Evolutionary conservation across 2,888 invertebrate genomes (phyloP), one percentile per base, ranked within the genome.

Genomic region (Amblyjoppa proteus): DNA sequence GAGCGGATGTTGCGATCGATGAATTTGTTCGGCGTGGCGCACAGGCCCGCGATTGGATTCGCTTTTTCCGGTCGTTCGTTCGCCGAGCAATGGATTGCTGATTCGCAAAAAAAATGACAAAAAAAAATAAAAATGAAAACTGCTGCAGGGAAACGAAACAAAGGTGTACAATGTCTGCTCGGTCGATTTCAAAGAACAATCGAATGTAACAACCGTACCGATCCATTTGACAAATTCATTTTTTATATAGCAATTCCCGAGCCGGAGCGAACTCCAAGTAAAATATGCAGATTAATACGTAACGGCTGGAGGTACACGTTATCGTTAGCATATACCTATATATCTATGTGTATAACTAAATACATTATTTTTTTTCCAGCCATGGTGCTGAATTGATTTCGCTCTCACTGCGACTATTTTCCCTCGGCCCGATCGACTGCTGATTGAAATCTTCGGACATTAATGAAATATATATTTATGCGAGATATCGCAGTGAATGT

Each of bases 1-100:
- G 45, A 61, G 31, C n/a, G 45, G 61, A 45, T 74, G n/a, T 61
- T 45, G 61, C 25, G 74, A 61, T 61, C 75, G 61, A 74, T 74
- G 45, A 16, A 41, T 74, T 74, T 74, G 74, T 45, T 28, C 25
- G 45, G 58, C 38, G 45, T 20, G 13, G 61, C 74, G 13, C 13
- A 16, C 16, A 16, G 45, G 25, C 34, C 20, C 45, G 2, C 61
- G 38, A 73, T 73, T 73, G 45, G 74, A 61, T 28, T 61, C 58
- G 28, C 58, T 74, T 45, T 45, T 74, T 25, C 34, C 45, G 64
- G 11, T 20, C 41, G 68, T 68, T 68, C 41, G 41, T 68, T 13
- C 38, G 41, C 9, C 20, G 38, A 25, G 66, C 41, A 49, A n/a
- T 49, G n/a, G 45, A 51, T 51, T 75, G 34, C 34, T 64, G 49